Conservation (phyloP, 1,140 invertebrate genomes). For the Druon quercuslanigerum region DNA sequence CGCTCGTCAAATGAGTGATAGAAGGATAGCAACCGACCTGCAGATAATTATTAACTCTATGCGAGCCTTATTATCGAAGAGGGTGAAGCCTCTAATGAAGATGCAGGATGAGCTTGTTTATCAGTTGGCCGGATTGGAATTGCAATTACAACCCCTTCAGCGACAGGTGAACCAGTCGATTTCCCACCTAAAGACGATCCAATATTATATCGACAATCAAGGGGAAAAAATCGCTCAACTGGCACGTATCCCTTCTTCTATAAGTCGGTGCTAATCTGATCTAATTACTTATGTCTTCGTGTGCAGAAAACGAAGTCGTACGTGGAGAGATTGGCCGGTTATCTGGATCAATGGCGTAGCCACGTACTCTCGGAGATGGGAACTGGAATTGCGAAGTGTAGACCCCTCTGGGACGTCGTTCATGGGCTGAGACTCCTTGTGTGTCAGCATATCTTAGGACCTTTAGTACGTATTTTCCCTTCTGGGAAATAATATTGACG, state of each 20-base stretch:
- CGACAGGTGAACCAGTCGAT: slow-evolving; percentile 83
- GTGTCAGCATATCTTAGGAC: slow-evolving; percentile 84
- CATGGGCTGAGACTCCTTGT: slow-evolving; percentile 79
- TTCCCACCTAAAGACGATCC: slow-evolving; percentile 83
- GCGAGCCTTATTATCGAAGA: slow-evolving; percentile 78
- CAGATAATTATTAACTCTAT: slow-evolving; percentile 80
- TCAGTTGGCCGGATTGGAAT: slow-evolving; percentile 83
- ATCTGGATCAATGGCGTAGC: slow-evolving; percentile 80
- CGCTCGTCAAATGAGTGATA: slow-evolving; percentile 82
- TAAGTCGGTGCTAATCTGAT: neutral
- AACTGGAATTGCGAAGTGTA: slow-evolving; percentile 81
- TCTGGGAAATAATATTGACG: neutral
- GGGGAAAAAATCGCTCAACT: slow-evolving; percentile 82
- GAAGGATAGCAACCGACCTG: slow-evolving; percentile 80
- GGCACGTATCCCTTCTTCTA: slow-evolving; percentile 65
- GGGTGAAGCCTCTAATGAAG: slow-evolving; percentile 82
- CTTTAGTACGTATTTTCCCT: slow-evolving; percentile 73
- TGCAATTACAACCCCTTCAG: slow-evolving; percentile 82
- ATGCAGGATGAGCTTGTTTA: slow-evolving; percentile 83
- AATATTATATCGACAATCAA: slow-evolving; percentile 85
- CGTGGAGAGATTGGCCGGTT: slow-evolving; percentile 78
- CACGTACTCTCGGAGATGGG: slow-evolving; percentile 80
- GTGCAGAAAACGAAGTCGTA: slow-evolving; percentile 80
- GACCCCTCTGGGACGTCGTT: slow-evolving; percentile 83
- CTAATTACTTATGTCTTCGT: slow-evolving; percentile 33